Evolutionary conservation across 2,888 invertebrate species (phyloP), one percentile per base, ranked within the genome.

Genomic region (Pammene fasciana): DNA sequence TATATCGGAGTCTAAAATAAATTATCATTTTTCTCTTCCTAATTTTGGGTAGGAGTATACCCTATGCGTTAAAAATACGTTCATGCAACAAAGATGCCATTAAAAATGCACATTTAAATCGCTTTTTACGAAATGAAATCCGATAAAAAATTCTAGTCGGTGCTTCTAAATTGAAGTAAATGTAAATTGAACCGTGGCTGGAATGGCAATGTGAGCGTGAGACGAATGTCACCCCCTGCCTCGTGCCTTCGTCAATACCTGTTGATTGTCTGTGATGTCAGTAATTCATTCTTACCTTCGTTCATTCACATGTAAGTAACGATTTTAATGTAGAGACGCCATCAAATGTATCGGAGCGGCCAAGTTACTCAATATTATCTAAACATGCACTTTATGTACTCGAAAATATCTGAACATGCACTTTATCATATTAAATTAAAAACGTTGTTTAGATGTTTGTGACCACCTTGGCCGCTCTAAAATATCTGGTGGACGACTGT

Each of bases 101-200:
- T 38, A 26, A 48, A 62, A 52, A 38, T 26, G 41, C 41, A 52
- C 41, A 52, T 16, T 59, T 36, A 71, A 72, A 72, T 64, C 57
- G 34, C 66, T 46, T 66, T 57, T 62, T 55, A 68, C 68, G 64
- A 78, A 79, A 79, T 78, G 77, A 79, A 83, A 81, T 83, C 84
- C 85, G 82, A 85, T 89, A 88, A 88, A 79, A 78, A 84, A 89
- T 89, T 89, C 88, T 75, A 80, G 77, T 74, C 81, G 79, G 75
- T 81, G 81, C 81, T 80, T 79, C 83, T 86, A 90, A 90, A 89
- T 90, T 90, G 90, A 89, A 90, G 86, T 85, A 89, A 90, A 90
- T 89, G 88, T 88, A 88, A 87, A 90, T 89, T 79, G 81, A 68
- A 80, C 72, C 89, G 89, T 90, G 90, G 76, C 74, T 72, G 16